phyloP scores from a whole-genome alignment of 2,888 invertebrate species.

The Coelinius sp. region DNA sequence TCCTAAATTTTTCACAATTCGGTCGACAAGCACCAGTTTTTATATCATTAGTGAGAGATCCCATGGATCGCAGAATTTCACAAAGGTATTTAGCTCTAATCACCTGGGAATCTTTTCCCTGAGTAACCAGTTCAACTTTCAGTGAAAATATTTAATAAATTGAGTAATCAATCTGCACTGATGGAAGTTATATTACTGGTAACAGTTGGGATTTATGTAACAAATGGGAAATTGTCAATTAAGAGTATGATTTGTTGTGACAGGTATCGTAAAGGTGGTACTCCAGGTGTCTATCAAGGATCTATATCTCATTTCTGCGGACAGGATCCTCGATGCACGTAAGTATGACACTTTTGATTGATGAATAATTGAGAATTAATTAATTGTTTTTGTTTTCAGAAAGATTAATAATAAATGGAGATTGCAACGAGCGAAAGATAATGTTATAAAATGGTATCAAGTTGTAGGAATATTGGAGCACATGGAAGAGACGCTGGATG shows the following conservation, averaged over 20 bases:
- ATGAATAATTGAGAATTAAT: too few relatives aligned
- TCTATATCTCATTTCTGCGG: conserved; percentile 78
- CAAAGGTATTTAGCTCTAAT: conserved; percentile 68
- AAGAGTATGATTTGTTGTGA: not conserved
- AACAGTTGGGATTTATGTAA: not conserved
- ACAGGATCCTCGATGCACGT: conserved; percentile 75
- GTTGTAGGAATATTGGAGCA: conserved; percentile 76
- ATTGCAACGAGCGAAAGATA: conserved; percentile 73
- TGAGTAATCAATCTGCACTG: not conserved
- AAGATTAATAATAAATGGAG: conserved; percentile 74
- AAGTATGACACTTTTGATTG: conserved; percentile 60
- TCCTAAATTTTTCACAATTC: conserved; percentile 75
- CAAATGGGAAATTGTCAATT: not conserved
- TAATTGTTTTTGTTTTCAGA: conserved; percentile 58
- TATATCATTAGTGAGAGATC: conserved; percentile 76
- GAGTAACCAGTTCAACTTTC: not conserved
- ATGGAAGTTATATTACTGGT: not conserved
- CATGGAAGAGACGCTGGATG: conserved; percentile 73
- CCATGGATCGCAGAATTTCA: conserved; percentile 72
- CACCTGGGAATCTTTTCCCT: not conserved
- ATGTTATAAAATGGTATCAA: conserved; percentile 74
- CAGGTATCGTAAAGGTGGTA: conserved; percentile 64
- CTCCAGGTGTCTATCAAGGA: conserved; percentile 67
- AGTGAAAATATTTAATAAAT: not conserved
- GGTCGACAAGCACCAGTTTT: conserved; percentile 75